Evolutionary conservation across 2,888 invertebrate species (phyloP), one percentile per base, ranked within the genome.

Genomic region (Netelia inedita): DNA sequence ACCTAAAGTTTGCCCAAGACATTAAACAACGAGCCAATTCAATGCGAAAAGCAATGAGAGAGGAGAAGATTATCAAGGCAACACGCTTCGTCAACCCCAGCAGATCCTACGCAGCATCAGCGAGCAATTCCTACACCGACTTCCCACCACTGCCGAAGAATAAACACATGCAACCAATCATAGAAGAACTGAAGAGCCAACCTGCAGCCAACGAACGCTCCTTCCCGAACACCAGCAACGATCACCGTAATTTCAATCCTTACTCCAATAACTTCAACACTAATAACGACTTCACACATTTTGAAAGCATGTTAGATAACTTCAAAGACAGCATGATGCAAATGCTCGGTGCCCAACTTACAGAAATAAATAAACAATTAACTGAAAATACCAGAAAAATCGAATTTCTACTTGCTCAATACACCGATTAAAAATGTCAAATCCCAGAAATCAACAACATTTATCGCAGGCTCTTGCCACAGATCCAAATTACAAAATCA

Each of bases 301-400:
- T 69, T 0, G 53, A 69, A 16, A 50, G 21, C 23, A 10, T 69
- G 16, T n/a, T 69, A 10, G 46, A 46, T 2, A 5, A 53, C 1
- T 69, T 50, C 16, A 69, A 69, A 57, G 19, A 71, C 57, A 57
- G 19, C 11, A 57, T 57, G 41, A 8, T 71, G 2, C 55, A 57
- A 0, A 6, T 55, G 19, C 8, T 71, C 2, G 35, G 55, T 19
- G 0, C 55, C 5, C 55, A 55, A 28, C 28, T 71, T 0, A 0
- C 71, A 0, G 55, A 55, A 0, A 53, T 71, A 8, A 71, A 71
- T 35, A 53, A 55, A 14, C 53, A 71, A 41, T 1, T 72, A 0
- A n/a, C 43, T 0, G 41, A 19, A 2, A 10, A 72, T 11, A 5
- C 71, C 1, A 41, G 57, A 1, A 72, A 72, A 14, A 72, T 72